Conservation (phyloP, 2,888 invertebrate species). For the Drosophila leonis region DNA sequence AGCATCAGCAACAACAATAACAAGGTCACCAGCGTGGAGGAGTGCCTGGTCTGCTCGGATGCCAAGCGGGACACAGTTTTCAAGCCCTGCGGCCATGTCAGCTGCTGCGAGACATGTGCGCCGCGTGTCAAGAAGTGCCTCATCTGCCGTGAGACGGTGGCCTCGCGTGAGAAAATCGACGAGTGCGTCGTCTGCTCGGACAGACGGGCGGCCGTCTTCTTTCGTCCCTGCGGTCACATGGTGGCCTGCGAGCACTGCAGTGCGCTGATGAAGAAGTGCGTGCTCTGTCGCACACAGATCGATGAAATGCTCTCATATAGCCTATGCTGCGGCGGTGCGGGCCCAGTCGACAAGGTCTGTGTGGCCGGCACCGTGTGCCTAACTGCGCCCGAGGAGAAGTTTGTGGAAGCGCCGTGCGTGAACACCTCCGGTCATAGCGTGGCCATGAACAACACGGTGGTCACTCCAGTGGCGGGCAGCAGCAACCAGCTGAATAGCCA, state of each 20-base stretch:
- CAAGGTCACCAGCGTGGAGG: slow-evolving; percentile 88
- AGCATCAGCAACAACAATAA: slow-evolving; percentile 32
- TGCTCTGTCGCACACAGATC: slow-evolving; percentile 96
- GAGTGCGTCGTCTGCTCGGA: slow-evolving; percentile 98
- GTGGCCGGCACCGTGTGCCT: slow-evolving; percentile 40
- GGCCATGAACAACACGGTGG: slow-evolving; percentile 85
- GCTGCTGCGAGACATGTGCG: slow-evolving; percentile 96
- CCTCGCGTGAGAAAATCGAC: slow-evolving; percentile 93
- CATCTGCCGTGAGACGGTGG: slow-evolving; percentile 94
- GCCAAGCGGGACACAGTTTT: slow-evolving; percentile 95
- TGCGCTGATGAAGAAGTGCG: slow-evolving; percentile 98
- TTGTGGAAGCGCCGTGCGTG: slow-evolving; percentile 76
- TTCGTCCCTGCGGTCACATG: slow-evolving; percentile 98
- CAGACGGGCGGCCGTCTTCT: slow-evolving; percentile 95
- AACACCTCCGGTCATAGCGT: slow-evolving; percentile 84
- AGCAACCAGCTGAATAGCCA: slow-evolving; percentile 82
- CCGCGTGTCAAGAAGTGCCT: slow-evolving; percentile 97
- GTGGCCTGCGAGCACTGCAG: slow-evolving; percentile 91
- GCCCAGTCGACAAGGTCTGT: slow-evolving; percentile 83
- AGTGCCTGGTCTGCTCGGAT: slow-evolving; percentile 98
- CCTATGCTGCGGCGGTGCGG: slow-evolving; percentile 87
- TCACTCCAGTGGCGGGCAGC: slow-evolving; percentile 77
- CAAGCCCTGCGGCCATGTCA: slow-evolving; percentile 95
- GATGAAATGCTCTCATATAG: slow-evolving; percentile 88
- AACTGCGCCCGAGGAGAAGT: slow-evolving; percentile 68